Base-by-base conservation (phyloP, 2,113 vertebrate species). In the Himantopus leucocephalus region DNA sequence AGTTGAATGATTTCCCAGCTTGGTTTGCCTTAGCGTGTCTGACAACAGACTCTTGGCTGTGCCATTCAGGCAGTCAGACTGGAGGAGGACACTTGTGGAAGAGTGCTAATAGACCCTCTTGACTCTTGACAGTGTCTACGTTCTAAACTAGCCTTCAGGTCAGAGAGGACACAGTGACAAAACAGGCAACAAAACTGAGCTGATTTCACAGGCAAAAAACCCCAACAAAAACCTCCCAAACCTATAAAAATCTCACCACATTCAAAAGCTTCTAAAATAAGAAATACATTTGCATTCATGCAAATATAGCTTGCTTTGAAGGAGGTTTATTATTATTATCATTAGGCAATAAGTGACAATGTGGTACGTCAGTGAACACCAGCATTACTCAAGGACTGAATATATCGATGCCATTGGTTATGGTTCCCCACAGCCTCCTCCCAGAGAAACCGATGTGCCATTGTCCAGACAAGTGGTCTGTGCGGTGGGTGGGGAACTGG, bases 211-310 rank as follows among this genome's bases (percentile, higher is more conserved):
- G 30, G n/a, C 0, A 3, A 50, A 37, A 48, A 72, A 55, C 1
- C 0, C 5, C 12, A 43, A 37, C 4, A 22, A 6, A 22, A 48
- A 76, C 22, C 13, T 1, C 4, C 14, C 9, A 48, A 58, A 48
- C 3, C 39, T 45, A 35, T n/a, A 63, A 60, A 53, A 34, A 24
- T 2, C 10, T 63, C 24, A 9, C 8, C 1, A 4, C 5, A 39
- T 76, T 35, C 12, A 39, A 79, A 68, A 68, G 11, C 18, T 75
- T 56, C 39, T 37, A 80, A 90, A 93, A 41, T 22, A 95, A 79
- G 43, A 6, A 68, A 14, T 4, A 6, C 2, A 12, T 78, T 62
- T 88, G 22, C 53, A 79, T 52, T 92, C 18, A 58, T 17, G 48
- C 5, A 90, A 83, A 62, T 47, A 12, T 9, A 39, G 66, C 58